phyloP scores from a whole-genome alignment of 2,113 vertebrate genomes.

The Cyanoliseus patagonus region DNA sequence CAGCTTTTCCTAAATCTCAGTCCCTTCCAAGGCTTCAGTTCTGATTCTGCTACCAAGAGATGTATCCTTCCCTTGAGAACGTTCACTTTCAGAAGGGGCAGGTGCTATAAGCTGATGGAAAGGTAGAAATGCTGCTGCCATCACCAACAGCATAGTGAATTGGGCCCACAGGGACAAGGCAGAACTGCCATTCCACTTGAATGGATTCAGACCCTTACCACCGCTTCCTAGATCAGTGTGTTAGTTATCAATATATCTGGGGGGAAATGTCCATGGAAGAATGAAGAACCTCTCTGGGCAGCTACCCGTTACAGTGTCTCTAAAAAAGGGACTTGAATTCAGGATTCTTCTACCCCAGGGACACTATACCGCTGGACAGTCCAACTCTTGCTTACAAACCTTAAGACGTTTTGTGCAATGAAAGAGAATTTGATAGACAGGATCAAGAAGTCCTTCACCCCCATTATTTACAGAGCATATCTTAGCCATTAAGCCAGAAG shows the following conservation, averaged over 20 bases:
- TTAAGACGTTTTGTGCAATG: not conserved
- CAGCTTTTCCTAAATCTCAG: not conserved
- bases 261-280: not conserved
- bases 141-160: not conserved
- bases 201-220: not conserved
- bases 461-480: not conserved
- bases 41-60: not conserved
- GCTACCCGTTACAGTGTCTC: not conserved
- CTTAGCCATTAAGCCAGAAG: not conserved
- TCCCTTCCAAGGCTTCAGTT: not conserved
- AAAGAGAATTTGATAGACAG: not conserved
- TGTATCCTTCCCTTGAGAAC: not conserved
- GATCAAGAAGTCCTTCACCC: not conserved
- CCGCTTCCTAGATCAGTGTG: not conserved
- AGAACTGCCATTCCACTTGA: not conserved
- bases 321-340: not conserved
- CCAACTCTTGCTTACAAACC: not conserved
- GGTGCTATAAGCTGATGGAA: not conserved
- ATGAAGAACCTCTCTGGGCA: not conserved
- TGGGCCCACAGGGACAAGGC: not conserved
- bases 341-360: not conserved
- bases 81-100: not conserved
- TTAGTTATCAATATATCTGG: not conserved
- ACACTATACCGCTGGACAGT: not conserved
- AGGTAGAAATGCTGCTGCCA: not conserved